These are phyloP conservation scores for Heliopora coerulea DNA, from an alignment of 92 coral and sea anemone species.

Conservation along the genomic window DNA sequence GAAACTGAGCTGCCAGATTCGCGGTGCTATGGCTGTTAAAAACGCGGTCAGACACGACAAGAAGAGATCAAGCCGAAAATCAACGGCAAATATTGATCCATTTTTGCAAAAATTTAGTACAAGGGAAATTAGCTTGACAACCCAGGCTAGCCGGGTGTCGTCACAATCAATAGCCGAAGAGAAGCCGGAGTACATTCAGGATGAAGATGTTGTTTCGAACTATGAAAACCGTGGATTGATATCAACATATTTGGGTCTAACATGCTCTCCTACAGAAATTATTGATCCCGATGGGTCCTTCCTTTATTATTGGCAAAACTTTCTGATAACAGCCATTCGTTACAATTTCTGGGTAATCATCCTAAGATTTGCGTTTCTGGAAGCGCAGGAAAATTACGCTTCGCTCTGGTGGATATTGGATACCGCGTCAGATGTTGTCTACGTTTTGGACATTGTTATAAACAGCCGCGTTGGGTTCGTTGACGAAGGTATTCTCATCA, in stretches of 20 bases:
- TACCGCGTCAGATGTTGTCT: slow-evolving; percentile 74
- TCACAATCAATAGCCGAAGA: background rate
- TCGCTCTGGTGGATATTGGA: slow-evolving; percentile 77
- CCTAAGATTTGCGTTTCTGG: slow-evolving; percentile 77
- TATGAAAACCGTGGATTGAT: background rate
- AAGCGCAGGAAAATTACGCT: slow-evolving; percentile 65
- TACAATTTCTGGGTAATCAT: slow-evolving; percentile 91
- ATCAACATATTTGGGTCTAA: background rate
- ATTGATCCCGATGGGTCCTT: slow-evolving; percentile 81
- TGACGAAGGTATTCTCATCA: slow-evolving; percentile 83
- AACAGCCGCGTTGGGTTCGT: slow-evolving; percentile 76
- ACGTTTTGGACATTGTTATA: slow-evolving; percentile 64
- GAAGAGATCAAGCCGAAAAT: slow-evolving; percentile 59
- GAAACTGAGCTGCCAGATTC: slow-evolving; percentile 56
- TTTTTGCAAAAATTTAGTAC: slow-evolving; percentile 97
- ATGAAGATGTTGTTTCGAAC: background rate
- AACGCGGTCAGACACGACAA: slow-evolving; percentile 69
- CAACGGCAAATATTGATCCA: slow-evolving; percentile 78
- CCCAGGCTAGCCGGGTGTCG: slow-evolving; percentile 55
- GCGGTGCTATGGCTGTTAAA: slow-evolving; percentile 64
- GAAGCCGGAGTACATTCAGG: background rate
- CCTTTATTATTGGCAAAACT: slow-evolving; percentile 77
- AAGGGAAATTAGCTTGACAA: slow-evolving; percentile 68
- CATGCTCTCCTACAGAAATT: slow-evolving; percentile 39
- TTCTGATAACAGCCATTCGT: slow-evolving; percentile 78